phyloP scores from a whole-genome alignment of 2,888 invertebrate genomes.

The Gastrophysa polygoni region DNA sequence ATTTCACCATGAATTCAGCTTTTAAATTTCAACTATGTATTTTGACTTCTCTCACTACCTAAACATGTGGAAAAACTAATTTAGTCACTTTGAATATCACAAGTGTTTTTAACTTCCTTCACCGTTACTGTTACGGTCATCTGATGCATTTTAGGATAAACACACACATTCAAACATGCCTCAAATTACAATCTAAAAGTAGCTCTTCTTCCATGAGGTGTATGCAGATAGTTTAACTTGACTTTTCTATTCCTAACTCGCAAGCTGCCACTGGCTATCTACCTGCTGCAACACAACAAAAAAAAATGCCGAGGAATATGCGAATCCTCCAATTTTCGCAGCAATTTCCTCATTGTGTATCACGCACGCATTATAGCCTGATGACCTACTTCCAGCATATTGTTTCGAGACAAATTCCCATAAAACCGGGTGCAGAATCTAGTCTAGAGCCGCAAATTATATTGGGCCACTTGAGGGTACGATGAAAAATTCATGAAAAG shows the following conservation, averaged over 20 bases:
- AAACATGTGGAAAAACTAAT: no score
- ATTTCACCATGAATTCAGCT: no score
- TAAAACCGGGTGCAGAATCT: constrained; percentile 7
- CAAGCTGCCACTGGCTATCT: constrained; percentile 1
- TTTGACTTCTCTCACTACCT: no score
- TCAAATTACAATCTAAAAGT: no score
- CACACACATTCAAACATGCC: no score
- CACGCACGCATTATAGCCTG: constrained; percentile 5
- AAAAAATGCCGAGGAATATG: not conserved
- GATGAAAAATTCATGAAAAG: constrained; percentile 11
- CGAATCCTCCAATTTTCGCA: constrained; percentile 8
- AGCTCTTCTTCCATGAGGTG: no score
- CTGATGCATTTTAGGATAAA: no score
- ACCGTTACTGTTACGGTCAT: no score
- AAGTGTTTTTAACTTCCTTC: no score
- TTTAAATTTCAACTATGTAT: no score
- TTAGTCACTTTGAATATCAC: no score
- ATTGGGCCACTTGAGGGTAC: constrained; percentile 1
- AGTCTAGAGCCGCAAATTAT: constrained; percentile 6
- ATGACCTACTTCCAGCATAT: constrained; percentile 11
- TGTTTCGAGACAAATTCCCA: constrained; percentile 9
- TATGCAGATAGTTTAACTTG: no score
- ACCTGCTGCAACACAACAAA: not conserved
- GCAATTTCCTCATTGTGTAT: not conserved
- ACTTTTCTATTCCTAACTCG: not conserved